These are phyloP conservation scores for Hipposideros armiger DNA, from an alignment of 2,113 vertebrate species.

Conservation along the genomic window DNA sequence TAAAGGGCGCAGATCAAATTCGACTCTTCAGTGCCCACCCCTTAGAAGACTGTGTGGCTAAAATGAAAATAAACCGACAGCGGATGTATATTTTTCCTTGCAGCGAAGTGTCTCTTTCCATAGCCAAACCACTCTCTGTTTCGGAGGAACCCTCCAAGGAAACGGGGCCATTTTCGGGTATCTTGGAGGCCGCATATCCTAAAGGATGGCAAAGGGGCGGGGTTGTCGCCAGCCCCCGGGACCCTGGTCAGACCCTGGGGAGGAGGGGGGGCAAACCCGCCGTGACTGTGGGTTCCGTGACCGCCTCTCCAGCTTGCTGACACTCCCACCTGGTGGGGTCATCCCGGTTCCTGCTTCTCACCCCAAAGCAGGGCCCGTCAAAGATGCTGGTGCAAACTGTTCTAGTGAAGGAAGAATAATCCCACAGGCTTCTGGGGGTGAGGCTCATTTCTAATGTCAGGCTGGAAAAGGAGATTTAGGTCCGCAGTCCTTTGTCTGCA, in stretches of 20 bases:
- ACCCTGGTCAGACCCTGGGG: background rate
- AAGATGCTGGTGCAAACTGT: background rate
- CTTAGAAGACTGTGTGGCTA: background rate
- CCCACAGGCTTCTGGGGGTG: background rate
- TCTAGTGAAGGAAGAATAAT: background rate
- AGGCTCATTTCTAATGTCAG: background rate
- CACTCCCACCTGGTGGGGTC: accelerated
- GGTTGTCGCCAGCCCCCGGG: background rate
- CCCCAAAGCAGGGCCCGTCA: background rate
- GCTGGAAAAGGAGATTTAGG: background rate
- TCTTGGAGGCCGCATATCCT: background rate
- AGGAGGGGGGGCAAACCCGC: background rate
- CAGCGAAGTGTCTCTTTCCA: background rate
- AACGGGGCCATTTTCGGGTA: background rate
- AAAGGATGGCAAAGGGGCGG: no score
- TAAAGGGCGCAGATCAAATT: background rate
- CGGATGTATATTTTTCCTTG: background rate
- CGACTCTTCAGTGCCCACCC: background rate
- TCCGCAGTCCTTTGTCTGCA: background rate
- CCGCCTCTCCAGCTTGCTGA: background rate
- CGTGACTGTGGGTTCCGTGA: accelerated
- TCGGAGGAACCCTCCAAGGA: background rate
- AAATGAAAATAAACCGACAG: background rate
- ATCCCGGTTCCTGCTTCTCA: background rate
- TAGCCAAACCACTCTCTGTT: background rate